phyloP scores from a whole-genome alignment of 2,797 vertebrate species.

The Ibycter americanus region DNA sequence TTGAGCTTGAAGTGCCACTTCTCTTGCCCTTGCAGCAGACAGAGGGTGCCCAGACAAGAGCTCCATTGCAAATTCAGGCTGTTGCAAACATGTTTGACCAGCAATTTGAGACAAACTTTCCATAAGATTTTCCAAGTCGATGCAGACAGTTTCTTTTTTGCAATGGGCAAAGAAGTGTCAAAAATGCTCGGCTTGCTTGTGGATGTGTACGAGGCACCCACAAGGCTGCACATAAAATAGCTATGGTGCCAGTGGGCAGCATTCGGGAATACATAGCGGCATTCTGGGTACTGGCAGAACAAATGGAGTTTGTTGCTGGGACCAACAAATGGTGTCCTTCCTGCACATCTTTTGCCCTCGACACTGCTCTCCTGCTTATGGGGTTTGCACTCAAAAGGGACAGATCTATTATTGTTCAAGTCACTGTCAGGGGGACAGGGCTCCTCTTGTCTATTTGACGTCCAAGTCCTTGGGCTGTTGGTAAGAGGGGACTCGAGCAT shows the following conservation, averaged over 20 bases:
- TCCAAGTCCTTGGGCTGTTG: background rate
- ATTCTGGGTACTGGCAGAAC: background rate
- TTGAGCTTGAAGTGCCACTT: background rate
- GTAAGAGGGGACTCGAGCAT: background rate
- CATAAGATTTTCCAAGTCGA: background rate
- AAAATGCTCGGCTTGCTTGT: background rate
- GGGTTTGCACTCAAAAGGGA: background rate
- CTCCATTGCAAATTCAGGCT: background rate
- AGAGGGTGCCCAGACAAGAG: background rate
- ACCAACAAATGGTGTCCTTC: background rate
- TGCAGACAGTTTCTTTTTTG: background rate
- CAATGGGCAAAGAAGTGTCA: background rate
- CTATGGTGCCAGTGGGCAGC: background rate
- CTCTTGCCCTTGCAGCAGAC: background rate
- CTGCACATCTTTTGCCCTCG: background rate
- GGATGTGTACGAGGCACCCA: fast-evolving
- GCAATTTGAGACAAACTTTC: background rate
- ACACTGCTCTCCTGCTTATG: background rate
- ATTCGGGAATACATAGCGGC: fast-evolving
- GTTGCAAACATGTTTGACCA: background rate
- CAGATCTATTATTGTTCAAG: background rate
- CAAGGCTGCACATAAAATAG: background rate
- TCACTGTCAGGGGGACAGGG: background rate
- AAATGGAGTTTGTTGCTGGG: background rate
- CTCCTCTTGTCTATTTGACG: background rate